phyloP scores from a whole-genome alignment of 2,113 vertebrate genomes.

The Cryptotis parvus region DNA sequence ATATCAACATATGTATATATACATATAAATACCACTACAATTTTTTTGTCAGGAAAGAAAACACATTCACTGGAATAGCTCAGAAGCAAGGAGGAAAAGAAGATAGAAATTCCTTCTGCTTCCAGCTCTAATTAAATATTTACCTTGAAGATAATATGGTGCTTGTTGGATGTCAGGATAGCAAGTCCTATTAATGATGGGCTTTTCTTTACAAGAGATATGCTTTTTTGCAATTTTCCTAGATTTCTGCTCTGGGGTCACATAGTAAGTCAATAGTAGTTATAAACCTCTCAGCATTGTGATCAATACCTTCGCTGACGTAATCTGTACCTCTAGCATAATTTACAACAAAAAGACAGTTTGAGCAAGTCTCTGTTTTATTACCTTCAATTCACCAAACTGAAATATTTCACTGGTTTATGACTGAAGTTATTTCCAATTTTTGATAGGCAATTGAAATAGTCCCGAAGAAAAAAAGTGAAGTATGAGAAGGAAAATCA shows the following conservation, averaged over 20 bases:
- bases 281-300: slow-evolving; percentile 80
- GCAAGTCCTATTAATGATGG: slow-evolving; percentile 59
- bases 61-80: neutral
- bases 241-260: slow-evolving; percentile 77
- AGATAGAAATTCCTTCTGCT: neutral
- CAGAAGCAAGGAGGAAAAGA: neutral
- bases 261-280: slow-evolving; percentile 80
- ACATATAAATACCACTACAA: too few relatives aligned
- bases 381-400: slow-evolving; percentile 77
- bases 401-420: slow-evolving; percentile 78
- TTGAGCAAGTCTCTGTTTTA: slow-evolving; percentile 78
- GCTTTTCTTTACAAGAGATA: slow-evolving; percentile 72
- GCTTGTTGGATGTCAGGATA: slow-evolving; percentile 16
- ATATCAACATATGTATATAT: too few relatives aligned
- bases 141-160: neutral
- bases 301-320: slow-evolving; percentile 83
- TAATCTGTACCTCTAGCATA: slow-evolving; percentile 76
- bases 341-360: slow-evolving; percentile 82
- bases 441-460: slow-evolving; percentile 71
- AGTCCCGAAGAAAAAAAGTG: slow-evolving; percentile 63
- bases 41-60: slow-evolving; percentile 52
- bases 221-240: slow-evolving; percentile 77
- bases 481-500: slow-evolving; percentile 51
- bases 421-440: slow-evolving; percentile 68
- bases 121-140: slow-evolving; percentile 61